Evolutionary conservation across 2,113 vertebrate species (phyloP), one percentile per base, ranked within the genome.

Genomic region (Pedetes capensis): DNA sequence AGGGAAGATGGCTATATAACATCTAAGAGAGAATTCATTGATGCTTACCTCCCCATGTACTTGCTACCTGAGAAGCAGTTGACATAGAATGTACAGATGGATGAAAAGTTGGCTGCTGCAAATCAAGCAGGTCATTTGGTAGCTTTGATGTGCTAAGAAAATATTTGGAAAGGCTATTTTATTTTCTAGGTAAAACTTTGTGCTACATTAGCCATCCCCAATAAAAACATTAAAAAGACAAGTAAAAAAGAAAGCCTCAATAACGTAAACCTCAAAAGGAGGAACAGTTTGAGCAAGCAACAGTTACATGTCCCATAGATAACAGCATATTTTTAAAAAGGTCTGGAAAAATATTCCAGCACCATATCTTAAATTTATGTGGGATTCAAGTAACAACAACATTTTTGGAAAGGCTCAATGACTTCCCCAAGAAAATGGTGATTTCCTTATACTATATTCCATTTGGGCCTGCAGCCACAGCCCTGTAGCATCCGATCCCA

Each of bases 81-180:
- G 99, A 98, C 96, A 99, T 98, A 84, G 99, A 97, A 98, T 98
- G 98, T 96, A 99, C 98, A 83, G 99, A 96, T 6, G 99, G 98
- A 97, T 99, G 99, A 98, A 99, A 99, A 86, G 99, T 98, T 96
- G 99, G 99, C 98, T 99, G 99, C 96, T 99, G 99, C 96, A 99
- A 98, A 98, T 99, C 99, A 98, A 99, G 99, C 93, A 99, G 98
- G 98, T 99, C 99, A 94, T 98, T 99, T 98, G 99, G 99, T 98
- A 99, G 98, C 98, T 99, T 99, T 97, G 99, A 98, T 96, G 98
- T 98, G 98, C 99, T 99, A 96, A 32, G 97, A 98, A 97, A 32
- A 96, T 61, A 97, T 98, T 87, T 78, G 96, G 93, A 68, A 98
- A 83, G 97, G 86, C 37, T 39, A 51, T 95, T 97, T 97, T 93